Conservation (phyloP, 2,113 vertebrate species). For the Oceanites oceanicus region DNA sequence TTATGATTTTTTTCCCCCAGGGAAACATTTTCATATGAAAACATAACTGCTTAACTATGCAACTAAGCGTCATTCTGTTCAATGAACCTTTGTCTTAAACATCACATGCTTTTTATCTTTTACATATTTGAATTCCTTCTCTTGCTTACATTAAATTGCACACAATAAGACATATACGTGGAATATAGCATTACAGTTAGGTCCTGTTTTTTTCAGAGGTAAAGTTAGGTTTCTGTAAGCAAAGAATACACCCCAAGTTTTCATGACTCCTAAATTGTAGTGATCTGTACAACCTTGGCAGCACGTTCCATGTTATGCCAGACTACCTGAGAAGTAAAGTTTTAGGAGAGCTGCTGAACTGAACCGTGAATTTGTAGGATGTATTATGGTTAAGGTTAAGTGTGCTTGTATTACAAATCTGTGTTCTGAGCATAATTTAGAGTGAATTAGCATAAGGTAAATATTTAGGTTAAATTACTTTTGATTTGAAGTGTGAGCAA, state of each 20-base stretch:
- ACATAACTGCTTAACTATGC: background rate
- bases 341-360: background rate
- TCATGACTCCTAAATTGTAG: background rate
- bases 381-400: background rate
- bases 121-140: background rate
- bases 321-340: background rate
- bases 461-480: conserved; percentile 73
- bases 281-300: background rate
- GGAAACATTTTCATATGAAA: background rate
- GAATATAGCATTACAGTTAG: background rate
- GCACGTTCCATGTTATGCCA: background rate
- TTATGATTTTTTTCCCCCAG: background rate
- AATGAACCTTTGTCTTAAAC: background rate
- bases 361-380: background rate
- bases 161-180: background rate
- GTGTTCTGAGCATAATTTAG: conserved; percentile 46
- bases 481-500: conserved; percentile 67
- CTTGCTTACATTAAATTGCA: background rate
- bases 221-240: background rate
- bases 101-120: background rate
- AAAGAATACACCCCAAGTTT: background rate
- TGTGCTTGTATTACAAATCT: conserved; percentile 39
- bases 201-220: background rate
- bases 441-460: conserved; percentile 45
- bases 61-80: background rate